Evolutionary conservation across 2,888 invertebrate genomes (phyloP).

Genomic region (Anthoptus insignis): DNA sequence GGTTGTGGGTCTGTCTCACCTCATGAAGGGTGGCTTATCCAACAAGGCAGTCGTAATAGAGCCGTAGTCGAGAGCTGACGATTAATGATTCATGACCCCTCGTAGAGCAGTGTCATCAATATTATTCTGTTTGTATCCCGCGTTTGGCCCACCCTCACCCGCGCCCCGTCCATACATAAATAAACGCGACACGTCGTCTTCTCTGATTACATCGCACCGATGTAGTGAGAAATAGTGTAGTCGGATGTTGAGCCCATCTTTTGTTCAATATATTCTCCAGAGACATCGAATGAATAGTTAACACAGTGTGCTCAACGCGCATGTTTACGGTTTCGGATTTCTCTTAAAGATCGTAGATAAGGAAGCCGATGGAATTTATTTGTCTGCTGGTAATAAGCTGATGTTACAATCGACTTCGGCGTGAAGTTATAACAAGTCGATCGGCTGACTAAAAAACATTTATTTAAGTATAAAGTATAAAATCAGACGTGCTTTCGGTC

Average conservation of each 20-base stretch:
- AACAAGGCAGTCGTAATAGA: conserved; percentile 83
- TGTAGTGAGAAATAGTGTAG: conserved; percentile 86
- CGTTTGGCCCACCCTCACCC: conserved; percentile 84
- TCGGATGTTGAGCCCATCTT: conserved; percentile 82
- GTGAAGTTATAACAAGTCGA: conserved; percentile 69
- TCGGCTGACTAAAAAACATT: too few relatives aligned
- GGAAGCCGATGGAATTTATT: conserved; percentile 79
- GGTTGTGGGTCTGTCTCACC: conserved; percentile 59
- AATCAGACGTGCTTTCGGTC: too few relatives aligned
- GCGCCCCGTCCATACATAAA: conserved; percentile 86
- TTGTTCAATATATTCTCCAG: conserved; percentile 83
- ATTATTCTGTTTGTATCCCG: conserved; percentile 87
- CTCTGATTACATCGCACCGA: conserved; percentile 87
- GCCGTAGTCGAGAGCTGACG: conserved; percentile 84
- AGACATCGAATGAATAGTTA: conserved; percentile 83
- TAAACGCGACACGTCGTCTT: conserved; percentile 87
- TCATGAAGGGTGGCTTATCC: conserved; percentile 82
- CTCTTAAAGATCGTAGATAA: conserved; percentile 83
- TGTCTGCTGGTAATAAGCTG: conserved; percentile 81
- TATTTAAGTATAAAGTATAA: too few relatives aligned
- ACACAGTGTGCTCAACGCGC: conserved; percentile 77
- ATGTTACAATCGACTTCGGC: conserved; percentile 77
- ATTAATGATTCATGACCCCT: conserved; percentile 87
- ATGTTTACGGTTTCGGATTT: conserved; percentile 86
- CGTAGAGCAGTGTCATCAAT: conserved; percentile 86